Evolutionary conservation across 2,888 invertebrate species (phyloP), one percentile per base, ranked within the genome.

Genomic region (Tachina grossa): DNA sequence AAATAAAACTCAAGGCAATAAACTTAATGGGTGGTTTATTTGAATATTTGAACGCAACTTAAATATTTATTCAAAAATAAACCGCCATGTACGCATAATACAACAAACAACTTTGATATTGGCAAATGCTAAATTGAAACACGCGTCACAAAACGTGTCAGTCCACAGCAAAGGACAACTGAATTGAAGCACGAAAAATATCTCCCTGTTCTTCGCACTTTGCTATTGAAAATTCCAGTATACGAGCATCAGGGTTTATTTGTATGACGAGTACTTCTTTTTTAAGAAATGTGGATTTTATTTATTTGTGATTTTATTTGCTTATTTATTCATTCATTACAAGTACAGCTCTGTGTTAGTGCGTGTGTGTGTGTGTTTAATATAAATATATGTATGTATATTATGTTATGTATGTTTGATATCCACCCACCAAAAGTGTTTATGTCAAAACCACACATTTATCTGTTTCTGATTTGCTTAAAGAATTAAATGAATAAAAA

Each of bases 401-500:
- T n/a, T n/a, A n/a, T n/a, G n/a, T n/a, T n/a, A n/a, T n/a, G n/a
- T 13, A 61, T 45, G 53, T 69, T 55, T 61, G 69, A 66, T 68
- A 81, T 65, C 77, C 85, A 69, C 85, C 85, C 85, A 85, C 81
- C 74, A 78, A 84, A 81, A 77, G 83, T 83, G 83, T 85, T 85
- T 76, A 80, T 92, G 92, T 92, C 92, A 91, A 92, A 92, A 90
- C 90, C 92, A 92, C 90, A 78, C 90, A 89, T 91, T 75, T 89
- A 92, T 92, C 92, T 92, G 92, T 92, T 92, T 92, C 91, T 92
- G 92, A 92, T 92, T 92, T 92, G 91, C 90, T 90, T 89, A 91
- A 91, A 90, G 90, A 87, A 87, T 83, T 85, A 83, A 78, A 80
- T 76, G 85, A 74, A 61, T 75, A 77, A 61, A 31, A 31, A 31